Percentiles rank a stretch among this genome's conserved stretches.
Evolutionary conservation across 2,888 invertebrate genomes (phyloP).

Genomic region (Cerastoderma edule): DNA sequence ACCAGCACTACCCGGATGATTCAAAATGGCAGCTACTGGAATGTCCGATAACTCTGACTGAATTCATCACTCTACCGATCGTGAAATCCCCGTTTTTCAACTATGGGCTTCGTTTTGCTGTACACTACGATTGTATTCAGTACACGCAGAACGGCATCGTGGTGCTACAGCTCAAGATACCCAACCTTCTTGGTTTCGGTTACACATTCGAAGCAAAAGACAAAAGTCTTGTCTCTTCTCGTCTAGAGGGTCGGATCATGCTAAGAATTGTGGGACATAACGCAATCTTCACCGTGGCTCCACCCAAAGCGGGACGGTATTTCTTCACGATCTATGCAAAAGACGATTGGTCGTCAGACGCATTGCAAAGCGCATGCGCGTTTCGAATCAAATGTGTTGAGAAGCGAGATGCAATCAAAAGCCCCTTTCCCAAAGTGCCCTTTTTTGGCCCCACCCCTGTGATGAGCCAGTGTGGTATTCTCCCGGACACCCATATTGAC

Average conservation of each 20-base stretch:
- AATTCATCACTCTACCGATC: constrained; percentile 84
- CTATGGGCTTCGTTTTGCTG: constrained; percentile 76
- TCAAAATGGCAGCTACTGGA: constrained; percentile 84
- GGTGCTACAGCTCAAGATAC: constrained; percentile 77
- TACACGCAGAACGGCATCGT: constrained; percentile 77
- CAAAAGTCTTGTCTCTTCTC: constrained; percentile 65
- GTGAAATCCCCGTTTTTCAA: constrained; percentile 85
- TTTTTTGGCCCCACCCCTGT: constrained; percentile 77
- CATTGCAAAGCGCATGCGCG: constrained; percentile 81
- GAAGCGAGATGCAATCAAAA: constrained; percentile 71
- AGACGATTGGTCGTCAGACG: constrained; percentile 79
- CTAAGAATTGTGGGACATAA: constrained; percentile 77
- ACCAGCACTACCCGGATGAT: constrained; percentile 82
- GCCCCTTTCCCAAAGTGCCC: constrained; percentile 76
- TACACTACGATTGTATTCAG: constrained; percentile 78
- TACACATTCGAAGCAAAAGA: constrained; percentile 79
- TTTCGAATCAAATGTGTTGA: constrained; percentile 79
- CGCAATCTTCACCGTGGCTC: constrained; percentile 82
- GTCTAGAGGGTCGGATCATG: constrained; percentile 76
- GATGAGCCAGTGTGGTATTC: constrained; percentile 70
- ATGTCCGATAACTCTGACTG: constrained; percentile 83
- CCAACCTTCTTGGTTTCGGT: constrained; percentile 76
- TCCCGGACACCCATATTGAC: constrained; percentile 76
- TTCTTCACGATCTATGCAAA: constrained; percentile 83
- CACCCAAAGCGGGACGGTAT: constrained; percentile 83